Evolutionary conservation across 2,888 invertebrate species (phyloP).

Genomic region (Cosmia pyralina): DNA sequence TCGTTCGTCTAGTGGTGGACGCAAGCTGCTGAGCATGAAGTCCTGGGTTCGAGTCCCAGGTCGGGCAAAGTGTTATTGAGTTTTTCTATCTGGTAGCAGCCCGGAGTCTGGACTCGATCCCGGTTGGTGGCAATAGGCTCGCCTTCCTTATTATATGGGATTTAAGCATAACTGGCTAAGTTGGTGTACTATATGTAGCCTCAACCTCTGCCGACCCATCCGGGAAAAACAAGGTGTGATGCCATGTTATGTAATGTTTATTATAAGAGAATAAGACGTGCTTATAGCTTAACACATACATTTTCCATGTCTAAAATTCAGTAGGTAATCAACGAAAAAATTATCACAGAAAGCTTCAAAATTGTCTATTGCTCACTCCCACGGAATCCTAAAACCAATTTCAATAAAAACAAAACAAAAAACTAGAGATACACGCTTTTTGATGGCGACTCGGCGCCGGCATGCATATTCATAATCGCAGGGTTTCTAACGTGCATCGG

Average conservation of each 20-base stretch:
- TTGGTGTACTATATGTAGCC: background rate
- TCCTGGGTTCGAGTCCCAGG: background rate
- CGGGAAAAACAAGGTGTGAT: background rate
- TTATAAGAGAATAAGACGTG: background rate
- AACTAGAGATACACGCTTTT: constrained; percentile 55
- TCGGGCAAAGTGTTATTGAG: background rate
- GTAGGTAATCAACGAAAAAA: background rate
- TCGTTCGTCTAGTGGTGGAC: too few species aligned
- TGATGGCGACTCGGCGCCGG: constrained; percentile 61
- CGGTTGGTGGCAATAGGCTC: too few species aligned
- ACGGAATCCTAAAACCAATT: constrained; percentile 54
- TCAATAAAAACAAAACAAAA: constrained; percentile 53
- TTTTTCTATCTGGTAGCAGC: background rate
- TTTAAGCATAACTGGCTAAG: background rate
- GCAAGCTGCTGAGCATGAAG: background rate
- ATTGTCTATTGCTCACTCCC: background rate
- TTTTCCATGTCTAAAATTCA: background rate
- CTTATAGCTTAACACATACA: background rate
- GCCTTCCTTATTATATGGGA: too few species aligned
- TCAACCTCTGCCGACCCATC: background rate
- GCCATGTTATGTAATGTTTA: background rate
- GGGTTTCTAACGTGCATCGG: constrained; percentile 68
- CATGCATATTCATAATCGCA: constrained; percentile 77
- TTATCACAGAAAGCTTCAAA: background rate
- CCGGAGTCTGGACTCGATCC: too few species aligned